Base-by-base conservation (phyloP, 2,113 vertebrate species). In the Dendrocopos noguchii region DNA sequence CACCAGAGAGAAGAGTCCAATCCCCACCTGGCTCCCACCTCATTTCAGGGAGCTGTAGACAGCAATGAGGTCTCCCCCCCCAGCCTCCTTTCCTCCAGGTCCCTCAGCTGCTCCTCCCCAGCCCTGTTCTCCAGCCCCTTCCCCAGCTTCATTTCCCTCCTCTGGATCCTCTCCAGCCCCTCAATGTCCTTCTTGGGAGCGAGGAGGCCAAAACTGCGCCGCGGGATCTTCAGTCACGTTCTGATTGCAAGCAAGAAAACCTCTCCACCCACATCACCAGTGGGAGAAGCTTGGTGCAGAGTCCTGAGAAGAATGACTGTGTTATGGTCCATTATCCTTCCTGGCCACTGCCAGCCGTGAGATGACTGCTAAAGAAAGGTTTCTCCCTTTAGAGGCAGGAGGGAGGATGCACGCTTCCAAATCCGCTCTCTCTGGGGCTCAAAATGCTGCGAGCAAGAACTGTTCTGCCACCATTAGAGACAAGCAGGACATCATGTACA, bases 311-410 rank as follows among this genome's bases (percentile, higher is more conserved):
- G 88, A 91, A 94, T 64, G 93, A 91, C 80, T 84, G 65, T 17
- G 84, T 87, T 95, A 76, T 95, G 92, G 84, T 21, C 80, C 96
- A 96, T 95, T 95, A 94, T 96, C 86, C 80, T 36, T 67, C 80
- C 78, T 25, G 90, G 90, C n/a, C 82, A 82, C 73, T 27, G 29
- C 85, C 11, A 4, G 44, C 63, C 60, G 90, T 96, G 94, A 93
- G 88, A 44, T 0, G 88, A 87, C 76, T 94, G 85, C 10, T 91
- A 50, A 92, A 27, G 84, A 73, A 87, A 71, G 0, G 42, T 78
- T 92, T n/a, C 83, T 60, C 74, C 53, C 76, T 86, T 13, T 6
- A 31, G 76, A 44, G 70, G 4, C n/a, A 6, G 0, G 5, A 78
- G 82, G 75, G 61, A 44, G 60, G 44, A 31, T 73, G 67, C 53